Percentiles rank a stretch among this genome's conserved stretches.
phyloP scores from a whole-genome alignment of 2,888 invertebrate genomes.

The Palloptera scutellata region DNA sequence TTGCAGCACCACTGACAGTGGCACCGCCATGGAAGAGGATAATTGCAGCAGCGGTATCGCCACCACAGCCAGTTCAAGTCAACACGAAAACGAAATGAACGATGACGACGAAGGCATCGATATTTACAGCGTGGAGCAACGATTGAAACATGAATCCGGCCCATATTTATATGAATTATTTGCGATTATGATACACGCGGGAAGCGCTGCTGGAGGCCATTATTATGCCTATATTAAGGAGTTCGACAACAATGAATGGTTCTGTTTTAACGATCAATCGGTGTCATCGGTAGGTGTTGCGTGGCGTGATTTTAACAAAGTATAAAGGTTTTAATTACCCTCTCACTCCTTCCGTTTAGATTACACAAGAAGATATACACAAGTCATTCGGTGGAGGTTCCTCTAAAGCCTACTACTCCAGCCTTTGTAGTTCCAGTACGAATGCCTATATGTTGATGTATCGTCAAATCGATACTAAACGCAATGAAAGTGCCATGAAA shows the following conservation, averaged over 20 bases:
- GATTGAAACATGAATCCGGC: conserved; percentile 65
- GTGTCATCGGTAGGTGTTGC: conserved; percentile 71
- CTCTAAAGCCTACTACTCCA: conserved; percentile 74
- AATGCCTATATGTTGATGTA: conserved; percentile 95
- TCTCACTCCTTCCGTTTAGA: conserved; percentile 63
- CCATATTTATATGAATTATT: conserved; percentile 86
- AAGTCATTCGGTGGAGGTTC: conserved; percentile 86
- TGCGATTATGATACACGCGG: conserved; percentile 91
- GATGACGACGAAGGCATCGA: conserved; percentile 75
- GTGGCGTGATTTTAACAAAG: neutral
- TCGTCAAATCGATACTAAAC: conserved; percentile 73
- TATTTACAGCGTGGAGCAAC: conserved; percentile 55
- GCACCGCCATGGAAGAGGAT: conserved; percentile 74
- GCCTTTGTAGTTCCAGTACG: conserved; percentile 80
- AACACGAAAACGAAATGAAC: conserved; percentile 61
- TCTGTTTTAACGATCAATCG: conserved; percentile 87
- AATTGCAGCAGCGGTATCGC: conserved; percentile 64
- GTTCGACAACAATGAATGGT: conserved; percentile 78
- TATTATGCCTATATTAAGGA: conserved; percentile 92
- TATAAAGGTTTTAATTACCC: neutral
- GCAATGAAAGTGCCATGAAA: conserved; percentile 72
- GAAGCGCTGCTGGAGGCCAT: conserved; percentile 89
- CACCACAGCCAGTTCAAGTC: conserved; percentile 61
- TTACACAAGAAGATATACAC: conserved; percentile 81
- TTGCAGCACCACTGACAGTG: conserved; percentile 74